Evolutionary conservation across 2,888 invertebrate species (phyloP).

Genomic region (Tupiocoris notatus): DNA sequence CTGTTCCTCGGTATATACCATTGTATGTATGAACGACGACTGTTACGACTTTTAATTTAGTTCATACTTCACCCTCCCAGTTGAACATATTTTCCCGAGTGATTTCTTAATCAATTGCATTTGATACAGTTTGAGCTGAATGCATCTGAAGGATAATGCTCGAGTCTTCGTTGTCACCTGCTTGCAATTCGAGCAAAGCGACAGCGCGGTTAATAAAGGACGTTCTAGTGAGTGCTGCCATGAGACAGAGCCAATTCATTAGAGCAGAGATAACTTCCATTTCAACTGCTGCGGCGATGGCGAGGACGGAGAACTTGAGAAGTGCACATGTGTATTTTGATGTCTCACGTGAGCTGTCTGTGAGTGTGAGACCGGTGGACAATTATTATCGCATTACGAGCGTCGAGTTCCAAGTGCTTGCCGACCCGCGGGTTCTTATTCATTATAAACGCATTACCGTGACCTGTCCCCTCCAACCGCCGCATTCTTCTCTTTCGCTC

Average conservation of each 20-base stretch:
- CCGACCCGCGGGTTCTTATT: slow-evolving; percentile 29
- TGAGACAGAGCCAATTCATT: neutral
- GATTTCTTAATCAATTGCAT: too few species aligned
- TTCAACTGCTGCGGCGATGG: neutral
- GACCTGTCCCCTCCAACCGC: neutral
- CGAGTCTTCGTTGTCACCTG: neutral
- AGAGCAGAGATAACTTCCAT: neutral
- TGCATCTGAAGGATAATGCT: too few species aligned
- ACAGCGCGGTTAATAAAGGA: neutral
- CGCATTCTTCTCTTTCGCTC: neutral
- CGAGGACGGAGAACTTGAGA: neutral
- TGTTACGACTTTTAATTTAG: too few species aligned
- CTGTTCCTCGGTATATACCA: too few species aligned
- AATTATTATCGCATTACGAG: neutral
- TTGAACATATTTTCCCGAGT: too few species aligned
- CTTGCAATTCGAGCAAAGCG: too few species aligned
- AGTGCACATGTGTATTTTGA: neutral
- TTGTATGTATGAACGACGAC: too few species aligned
- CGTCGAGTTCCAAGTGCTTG: neutral
- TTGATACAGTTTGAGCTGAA: too few species aligned
- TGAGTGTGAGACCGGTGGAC: neutral
- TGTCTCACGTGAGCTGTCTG: neutral
- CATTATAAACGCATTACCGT: slow-evolving; percentile 37
- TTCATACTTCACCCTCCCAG: too few species aligned
- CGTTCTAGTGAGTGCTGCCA: neutral